phyloP scores from a whole-genome alignment of 1,140 invertebrate species.

The Microvelia longipes region DNA sequence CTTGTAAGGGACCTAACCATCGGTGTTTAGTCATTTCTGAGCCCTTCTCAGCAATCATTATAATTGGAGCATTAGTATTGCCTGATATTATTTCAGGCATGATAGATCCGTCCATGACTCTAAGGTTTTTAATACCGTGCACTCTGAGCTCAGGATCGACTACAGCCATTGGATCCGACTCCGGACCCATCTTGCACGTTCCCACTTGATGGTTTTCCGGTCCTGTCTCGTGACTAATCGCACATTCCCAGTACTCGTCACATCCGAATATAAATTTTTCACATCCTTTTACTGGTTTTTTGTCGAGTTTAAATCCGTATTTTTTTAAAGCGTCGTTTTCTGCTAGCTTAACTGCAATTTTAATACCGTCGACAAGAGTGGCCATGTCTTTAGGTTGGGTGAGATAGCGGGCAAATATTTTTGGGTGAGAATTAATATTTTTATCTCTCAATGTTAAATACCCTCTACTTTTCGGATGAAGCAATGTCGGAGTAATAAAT shows the following conservation, averaged over 20 bases:
- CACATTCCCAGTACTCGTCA: slow-evolving; percentile 68
- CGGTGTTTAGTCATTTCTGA: slow-evolving; percentile 58
- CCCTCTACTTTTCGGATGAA: slow-evolving; percentile 69
- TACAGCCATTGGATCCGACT: slow-evolving; percentile 47
- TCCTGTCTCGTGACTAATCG: slow-evolving; percentile 51
- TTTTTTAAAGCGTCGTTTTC: slow-evolving; percentile 47
- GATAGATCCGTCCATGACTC: slow-evolving; percentile 63
- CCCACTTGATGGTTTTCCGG: slow-evolving; percentile 75
- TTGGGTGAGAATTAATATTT: slow-evolving; percentile 62
- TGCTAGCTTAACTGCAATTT: slow-evolving; percentile 48
- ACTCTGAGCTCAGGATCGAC: slow-evolving; percentile 52
- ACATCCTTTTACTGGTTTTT: slow-evolving; percentile 51
- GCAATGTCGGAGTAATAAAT: slow-evolving; percentile 48
- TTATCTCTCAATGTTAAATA: slow-evolving; percentile 49
- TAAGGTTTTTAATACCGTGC: slow-evolving; percentile 47
- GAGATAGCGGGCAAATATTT: slow-evolving; percentile 74
- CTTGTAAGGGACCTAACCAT: too few relatives aligned
- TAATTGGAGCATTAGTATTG: slow-evolving; percentile 63
- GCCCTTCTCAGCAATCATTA: slow-evolving; percentile 71
- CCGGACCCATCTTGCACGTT: slow-evolving; percentile 62
- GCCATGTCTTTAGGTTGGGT: slow-evolving; percentile 56
- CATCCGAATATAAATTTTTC: slow-evolving; percentile 51
- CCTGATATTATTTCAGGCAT: slow-evolving; percentile 59
- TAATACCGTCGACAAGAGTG: slow-evolving; percentile 55
- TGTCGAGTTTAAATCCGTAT: slow-evolving; percentile 54